phyloP scores from a whole-genome alignment of 53 echinoderm and acorn worm species.

The Mesocentrotus franciscanus region DNA sequence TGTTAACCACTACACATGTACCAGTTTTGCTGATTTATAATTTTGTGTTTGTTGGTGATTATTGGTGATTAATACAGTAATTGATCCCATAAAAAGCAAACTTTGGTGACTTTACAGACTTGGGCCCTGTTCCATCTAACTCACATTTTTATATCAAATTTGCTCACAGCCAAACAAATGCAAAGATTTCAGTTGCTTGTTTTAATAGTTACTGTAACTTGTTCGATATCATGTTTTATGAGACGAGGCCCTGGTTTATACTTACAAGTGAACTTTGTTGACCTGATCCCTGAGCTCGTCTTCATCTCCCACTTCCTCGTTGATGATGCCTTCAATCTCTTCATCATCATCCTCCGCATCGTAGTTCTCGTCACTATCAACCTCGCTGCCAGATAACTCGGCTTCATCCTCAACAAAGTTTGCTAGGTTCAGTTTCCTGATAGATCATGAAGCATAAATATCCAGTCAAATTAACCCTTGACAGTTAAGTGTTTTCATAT shows the following conservation, averaged over 20 bases:
- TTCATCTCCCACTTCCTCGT: conserved; percentile 82
- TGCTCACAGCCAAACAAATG: too few species aligned
- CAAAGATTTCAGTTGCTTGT: too few species aligned
- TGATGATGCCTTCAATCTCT: conserved; percentile 71
- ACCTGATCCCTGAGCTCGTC: conserved; percentile 85
- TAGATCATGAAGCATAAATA: not conserved
- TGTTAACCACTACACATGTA: too few species aligned
- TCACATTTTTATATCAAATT: too few species aligned
- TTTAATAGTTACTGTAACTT: too few species aligned
- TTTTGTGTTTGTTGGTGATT: too few species aligned
- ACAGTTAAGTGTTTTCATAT: not conserved
- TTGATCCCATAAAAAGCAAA: too few species aligned
- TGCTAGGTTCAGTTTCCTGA: conserved; percentile 53
- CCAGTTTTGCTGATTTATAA: too few species aligned
- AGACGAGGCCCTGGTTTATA: not conserved
- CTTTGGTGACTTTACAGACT: too few species aligned
- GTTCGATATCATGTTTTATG: too few species aligned
- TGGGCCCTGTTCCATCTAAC: too few species aligned
- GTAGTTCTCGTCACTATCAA: conserved; percentile 92
- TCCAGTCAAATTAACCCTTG: not conserved
- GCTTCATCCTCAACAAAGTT: conserved; percentile 91
- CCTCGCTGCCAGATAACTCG: conserved; percentile 94
- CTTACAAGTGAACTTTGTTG: conserved; percentile 93
- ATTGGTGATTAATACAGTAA: too few species aligned
- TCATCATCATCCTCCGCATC: conserved; percentile 90